A percentile compares a stretch with the other conserved stretches of the same genome.
These are phyloP conservation scores for Pasiphila rectangulata DNA, from an alignment of 2,888 invertebrate species.

Conservation along the genomic window DNA sequence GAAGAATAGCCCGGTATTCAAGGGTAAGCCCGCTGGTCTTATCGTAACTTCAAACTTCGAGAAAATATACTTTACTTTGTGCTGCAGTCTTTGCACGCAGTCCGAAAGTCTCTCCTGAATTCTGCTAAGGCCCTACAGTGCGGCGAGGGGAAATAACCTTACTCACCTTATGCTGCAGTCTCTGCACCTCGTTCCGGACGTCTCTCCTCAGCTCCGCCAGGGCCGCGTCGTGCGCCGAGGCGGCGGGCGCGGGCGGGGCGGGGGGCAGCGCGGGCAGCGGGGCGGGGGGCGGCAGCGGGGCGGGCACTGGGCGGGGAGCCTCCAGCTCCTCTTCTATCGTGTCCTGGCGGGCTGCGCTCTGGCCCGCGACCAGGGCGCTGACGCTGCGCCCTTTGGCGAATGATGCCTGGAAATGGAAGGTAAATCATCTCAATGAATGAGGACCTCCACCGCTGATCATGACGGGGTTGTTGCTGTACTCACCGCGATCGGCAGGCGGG, in stretches of 20 bases:
- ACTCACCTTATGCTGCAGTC: constrained; percentile 66
- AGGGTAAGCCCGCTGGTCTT: too few species aligned
- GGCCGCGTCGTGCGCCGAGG: constrained; percentile 74
- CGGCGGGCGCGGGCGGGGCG: constrained; percentile 46
- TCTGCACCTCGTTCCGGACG: constrained; percentile 67
- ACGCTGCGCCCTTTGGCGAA: constrained; percentile 57
- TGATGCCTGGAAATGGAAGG: constrained; percentile 47
- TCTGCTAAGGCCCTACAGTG: too few species aligned
- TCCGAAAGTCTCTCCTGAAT: too few species aligned
- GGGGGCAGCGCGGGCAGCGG: constrained; percentile 43
- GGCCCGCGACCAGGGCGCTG: constrained; percentile 72
- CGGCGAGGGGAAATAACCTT: too few species aligned
- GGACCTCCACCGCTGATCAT: not conserved
- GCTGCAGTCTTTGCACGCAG: too few species aligned
- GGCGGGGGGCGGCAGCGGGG: constrained; percentile 34
- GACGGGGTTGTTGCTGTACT: too few species aligned
- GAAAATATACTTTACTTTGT: too few species aligned
- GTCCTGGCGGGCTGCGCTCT: constrained; percentile 82
- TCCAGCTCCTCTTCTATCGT: constrained; percentile 88
- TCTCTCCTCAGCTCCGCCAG: constrained; percentile 73
- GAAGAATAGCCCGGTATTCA: too few species aligned
- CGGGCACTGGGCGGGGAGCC: constrained; percentile 63
- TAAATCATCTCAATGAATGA: not conserved
- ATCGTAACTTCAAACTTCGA: too few species aligned
- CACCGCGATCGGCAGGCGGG: too few species aligned